These are phyloP conservation scores for Myiagra hebetior DNA, from an alignment of 2,113 vertebrate genomes.

Conservation along the genomic window DNA sequence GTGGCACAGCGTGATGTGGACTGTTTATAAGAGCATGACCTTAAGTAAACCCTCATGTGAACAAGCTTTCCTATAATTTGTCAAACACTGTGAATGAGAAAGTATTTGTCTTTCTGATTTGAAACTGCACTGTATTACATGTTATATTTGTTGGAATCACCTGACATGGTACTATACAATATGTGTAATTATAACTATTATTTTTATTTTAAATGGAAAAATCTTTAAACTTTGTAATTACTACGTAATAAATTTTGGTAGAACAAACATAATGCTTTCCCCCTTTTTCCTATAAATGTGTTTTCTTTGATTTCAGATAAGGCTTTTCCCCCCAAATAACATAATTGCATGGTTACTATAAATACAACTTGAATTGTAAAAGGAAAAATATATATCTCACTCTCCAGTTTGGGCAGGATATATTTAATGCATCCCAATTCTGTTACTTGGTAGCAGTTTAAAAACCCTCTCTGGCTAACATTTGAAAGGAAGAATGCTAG, in stretches of 20 bases:
- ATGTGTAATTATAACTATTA: constrained; percentile 75
- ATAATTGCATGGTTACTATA: constrained; percentile 38
- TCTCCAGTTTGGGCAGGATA: neutral
- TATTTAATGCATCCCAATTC: neutral
- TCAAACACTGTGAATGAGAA: constrained; percentile 78
- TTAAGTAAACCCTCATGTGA: constrained; percentile 64
- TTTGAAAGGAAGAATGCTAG: neutral
- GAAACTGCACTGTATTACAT: constrained; percentile 74
- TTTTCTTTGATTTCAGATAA: constrained; percentile 59
- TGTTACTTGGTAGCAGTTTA: neutral
- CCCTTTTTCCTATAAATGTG: constrained; percentile 60
- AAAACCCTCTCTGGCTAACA: neutral
- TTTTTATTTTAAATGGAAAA: constrained; percentile 86
- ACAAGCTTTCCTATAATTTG: constrained; percentile 69
- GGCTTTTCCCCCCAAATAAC: neutral
- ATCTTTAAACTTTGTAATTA: constrained; percentile 91
- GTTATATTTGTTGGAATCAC: constrained; percentile 70
- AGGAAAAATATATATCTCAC: neutral
- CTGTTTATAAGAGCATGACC: constrained; percentile 85
- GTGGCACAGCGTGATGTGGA: constrained; percentile 69
- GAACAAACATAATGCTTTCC: constrained; percentile 75
- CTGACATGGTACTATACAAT: constrained; percentile 71
- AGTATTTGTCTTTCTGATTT: constrained; percentile 72
- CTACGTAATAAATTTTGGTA: constrained; percentile 94
- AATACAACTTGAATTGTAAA: constrained; percentile 17